Evolutionary conservation across 2,888 invertebrate genomes (phyloP), one percentile per base, ranked within the genome.

Genomic region (Temnothorax rugatulus): DNA sequence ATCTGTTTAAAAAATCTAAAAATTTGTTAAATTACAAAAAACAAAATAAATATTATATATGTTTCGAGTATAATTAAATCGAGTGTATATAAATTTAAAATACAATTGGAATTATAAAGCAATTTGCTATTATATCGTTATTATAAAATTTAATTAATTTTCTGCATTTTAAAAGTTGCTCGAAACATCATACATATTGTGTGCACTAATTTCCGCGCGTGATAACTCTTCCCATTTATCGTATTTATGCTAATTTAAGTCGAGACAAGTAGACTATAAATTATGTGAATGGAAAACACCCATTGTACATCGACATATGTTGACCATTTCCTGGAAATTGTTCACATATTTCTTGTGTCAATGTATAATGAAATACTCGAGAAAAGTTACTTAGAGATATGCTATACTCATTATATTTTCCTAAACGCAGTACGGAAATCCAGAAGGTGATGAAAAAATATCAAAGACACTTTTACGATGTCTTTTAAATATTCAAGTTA

Each of bases 401-500:
- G 44, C 7, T 47, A 59, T 59, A 21, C 57, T 18, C 59, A 71
- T 71, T n/a, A 50, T 21, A 54, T 47, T 21, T 59, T 59, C 4
- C 11, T 71, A 79, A 59, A 71, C 44, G 44, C 29, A 81, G 38
- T 61, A 47, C 13, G 34, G 47, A 79, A 71, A 47, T 79, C 47
- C 47, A 81, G 38, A 61, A 73, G 38, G 38, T 38, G n/a, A 15
- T 71, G 71, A 59, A 38, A 38, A 59, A 81, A 73, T 81, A 61
- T 44, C 21, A 29, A 57, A 59, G 34, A 52, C 59, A 29, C 13
- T 38, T 66, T 38, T 38, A 47, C 15, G 34, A 41, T 50, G 29
- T 77, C 21, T 47, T 38, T 59, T 15, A 57, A 44, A 47, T 13
- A 18, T 52, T 59, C 4, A 11, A 61, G 21, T 73, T 50, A 47